Evolutionary conservation across 2,888 invertebrate species (phyloP).

Genomic region (Sinotaia quadrata): DNA sequence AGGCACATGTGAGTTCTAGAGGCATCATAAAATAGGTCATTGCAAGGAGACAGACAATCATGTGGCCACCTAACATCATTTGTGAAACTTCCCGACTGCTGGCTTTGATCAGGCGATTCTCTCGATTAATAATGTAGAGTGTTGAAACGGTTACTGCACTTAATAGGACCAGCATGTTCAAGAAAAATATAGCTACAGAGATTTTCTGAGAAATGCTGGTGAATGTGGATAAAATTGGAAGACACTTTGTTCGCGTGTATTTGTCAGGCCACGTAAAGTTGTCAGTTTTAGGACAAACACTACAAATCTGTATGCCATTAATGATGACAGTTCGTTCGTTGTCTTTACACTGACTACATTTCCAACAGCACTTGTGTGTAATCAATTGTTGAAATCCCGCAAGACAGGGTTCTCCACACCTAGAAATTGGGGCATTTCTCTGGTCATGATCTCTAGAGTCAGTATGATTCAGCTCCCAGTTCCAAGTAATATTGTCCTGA

Average conservation of each 20-base stretch:
- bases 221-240: conserved; percentile 17
- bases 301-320: conserved; percentile 33
- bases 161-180: conserved; percentile 27
- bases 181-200: conserved; percentile 25
- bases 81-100: conserved; percentile 45
- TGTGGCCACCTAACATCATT: conserved; percentile 18
- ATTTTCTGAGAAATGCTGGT: conserved; percentile 10
- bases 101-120: conserved; percentile 51
- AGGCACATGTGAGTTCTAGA: conserved; percentile 35
- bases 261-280: conserved; percentile 33
- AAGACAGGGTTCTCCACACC: conserved; percentile 43
- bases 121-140: conserved; percentile 39
- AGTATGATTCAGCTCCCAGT: too few species aligned
- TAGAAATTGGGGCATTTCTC: neutral
- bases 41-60: conserved; percentile 24
- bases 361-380: conserved; percentile 57
- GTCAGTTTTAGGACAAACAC: conserved; percentile 29
- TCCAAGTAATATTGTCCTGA: too few species aligned
- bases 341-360: conserved; percentile 43
- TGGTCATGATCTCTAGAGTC: too few species aligned
- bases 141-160: conserved; percentile 16
- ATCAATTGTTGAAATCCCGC: conserved; percentile 36
- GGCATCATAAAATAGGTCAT: conserved; percentile 39
- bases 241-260: conserved; percentile 19
- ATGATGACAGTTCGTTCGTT: conserved; percentile 40